Conservation (phyloP, 2,888 invertebrate genomes). For the Luffia ferchaultella region DNA sequence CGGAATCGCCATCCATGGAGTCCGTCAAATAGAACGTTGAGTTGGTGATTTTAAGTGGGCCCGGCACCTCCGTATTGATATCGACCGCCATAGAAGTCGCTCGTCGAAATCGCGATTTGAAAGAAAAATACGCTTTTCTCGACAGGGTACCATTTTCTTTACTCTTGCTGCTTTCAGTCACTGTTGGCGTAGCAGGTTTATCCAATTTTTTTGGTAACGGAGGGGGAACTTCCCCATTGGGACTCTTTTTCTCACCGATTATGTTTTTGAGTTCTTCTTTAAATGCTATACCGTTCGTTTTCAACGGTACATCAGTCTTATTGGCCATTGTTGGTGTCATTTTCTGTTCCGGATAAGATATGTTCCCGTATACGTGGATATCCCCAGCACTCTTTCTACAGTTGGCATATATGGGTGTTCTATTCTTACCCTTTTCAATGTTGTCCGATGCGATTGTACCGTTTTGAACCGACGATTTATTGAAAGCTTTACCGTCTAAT, state of each 20-base stretch:
- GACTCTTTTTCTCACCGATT: constrained; percentile 35
- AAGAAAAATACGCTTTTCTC: constrained; percentile 58
- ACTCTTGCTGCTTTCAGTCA: constrained; percentile 26
- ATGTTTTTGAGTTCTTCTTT: constrained; percentile 53
- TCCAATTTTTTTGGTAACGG: constrained; percentile 23
- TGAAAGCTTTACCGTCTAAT: constrained; percentile 50
- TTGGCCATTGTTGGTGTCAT: constrained; percentile 18
- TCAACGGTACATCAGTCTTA: constrained; percentile 45
- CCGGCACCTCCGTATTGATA: constrained; percentile 57
- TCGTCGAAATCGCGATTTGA: constrained; percentile 70
- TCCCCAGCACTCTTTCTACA: constrained; percentile 21
- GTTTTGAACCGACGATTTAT: constrained; percentile 26
- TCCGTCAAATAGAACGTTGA: constrained; percentile 79
- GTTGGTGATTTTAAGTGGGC: constrained; percentile 64
- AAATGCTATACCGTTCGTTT: constrained; percentile 28
- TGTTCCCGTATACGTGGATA: constrained; percentile 10
- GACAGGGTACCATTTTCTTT: constrained; percentile 50
- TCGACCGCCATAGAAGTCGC: constrained; percentile 66
- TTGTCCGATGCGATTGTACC: constrained; percentile 20
- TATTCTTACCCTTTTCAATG: constrained; percentile 22
- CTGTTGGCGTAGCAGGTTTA: constrained; percentile 43
- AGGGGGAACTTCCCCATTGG: constrained; percentile 34
- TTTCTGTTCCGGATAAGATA: constrained; percentile 5
- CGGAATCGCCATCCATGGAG: constrained; percentile 71
- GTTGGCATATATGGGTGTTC: constrained; percentile 45